A percentile compares a stretch with the other conserved stretches of the same genome.
phyloP scores from a whole-genome alignment of 2,888 invertebrate species.

The Drosophila parthenogenetica region DNA sequence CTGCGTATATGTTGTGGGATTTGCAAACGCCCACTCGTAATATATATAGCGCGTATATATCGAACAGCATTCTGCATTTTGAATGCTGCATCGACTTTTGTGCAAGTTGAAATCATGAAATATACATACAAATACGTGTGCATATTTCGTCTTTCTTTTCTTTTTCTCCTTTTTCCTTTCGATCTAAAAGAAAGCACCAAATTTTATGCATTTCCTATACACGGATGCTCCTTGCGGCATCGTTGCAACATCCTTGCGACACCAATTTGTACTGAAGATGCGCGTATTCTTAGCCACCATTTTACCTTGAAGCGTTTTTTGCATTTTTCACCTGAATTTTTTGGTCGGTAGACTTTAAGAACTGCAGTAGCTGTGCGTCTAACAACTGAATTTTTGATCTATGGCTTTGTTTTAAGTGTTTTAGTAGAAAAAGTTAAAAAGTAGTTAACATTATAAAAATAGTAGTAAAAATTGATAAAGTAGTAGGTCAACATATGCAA shows the following conservation, averaged over 20 bases:
- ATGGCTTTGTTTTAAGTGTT: no score
- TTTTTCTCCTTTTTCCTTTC: neutral
- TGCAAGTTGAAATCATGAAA: constrained; percentile 60
- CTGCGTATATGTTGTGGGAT: constrained; percentile 20
- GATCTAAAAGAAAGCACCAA: constrained; percentile 32
- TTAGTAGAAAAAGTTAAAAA: no score
- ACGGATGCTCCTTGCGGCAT: constrained; percentile 9
- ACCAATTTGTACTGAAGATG: constrained; percentile 60
- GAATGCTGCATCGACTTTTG: constrained; percentile 47
- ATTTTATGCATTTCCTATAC: constrained; percentile 64
- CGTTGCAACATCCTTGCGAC: constrained; percentile 46
- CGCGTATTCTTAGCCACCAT: constrained; percentile 19
- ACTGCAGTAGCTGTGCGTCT: neutral
- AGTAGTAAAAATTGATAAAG: no score
- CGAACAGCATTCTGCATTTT: constrained; percentile 53
- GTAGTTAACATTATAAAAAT: no score
- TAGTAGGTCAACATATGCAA: no score
- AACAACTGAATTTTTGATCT: neutral
- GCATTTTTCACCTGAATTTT: neutral
- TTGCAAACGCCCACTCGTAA: constrained; percentile 16
- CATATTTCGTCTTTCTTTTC: neutral
- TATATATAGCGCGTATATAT: constrained; percentile 45
- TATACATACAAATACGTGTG: constrained; percentile 38
- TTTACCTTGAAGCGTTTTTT: neutral
- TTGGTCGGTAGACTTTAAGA: neutral